Evolutionary conservation across 37 sponge, comb jelly and placozoan species (phyloP), one percentile per base, ranked within the genome.

Genomic region (Theonella swinhoei): DNA sequence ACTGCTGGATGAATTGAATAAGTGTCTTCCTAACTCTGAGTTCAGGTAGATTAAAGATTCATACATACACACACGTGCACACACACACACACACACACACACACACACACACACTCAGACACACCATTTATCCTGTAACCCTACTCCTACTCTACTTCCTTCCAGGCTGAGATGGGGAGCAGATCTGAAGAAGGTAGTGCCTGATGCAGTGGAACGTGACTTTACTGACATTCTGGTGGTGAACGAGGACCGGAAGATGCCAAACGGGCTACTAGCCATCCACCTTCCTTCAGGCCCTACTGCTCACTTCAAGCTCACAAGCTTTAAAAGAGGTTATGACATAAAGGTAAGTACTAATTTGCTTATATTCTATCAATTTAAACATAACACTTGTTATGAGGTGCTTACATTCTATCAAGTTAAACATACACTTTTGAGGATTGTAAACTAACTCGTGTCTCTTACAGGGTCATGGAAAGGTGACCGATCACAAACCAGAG

Each of bases 231-330:
- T 99, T 19, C 43, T 99, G 35, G 86, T 96, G 1, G 77, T 99
- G 22, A 94, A 99, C 68, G 97, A 99, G 61, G 95, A 99, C 80
- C 76, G 85, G 63, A 96, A 96, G 80, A 64, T 60, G 32, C 99
- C 99, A n/a, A 99, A 96, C 89, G 93, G 94, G 23, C 58, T 99
- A 72, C 72, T 93, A 40, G 77, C 94, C n/a, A 68, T 84, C 42
- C 99, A 99, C 64, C 80, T 99, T 1, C 99, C 99, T 17, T 88
- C 87, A 36, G 99, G 99, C 23, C 99, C 99, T 42, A 99, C 96
- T 59, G 97, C 99, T 31, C 86, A 87, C 62, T 99, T 99, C 88
- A 99, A 94, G 74, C 84, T 99, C 17, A 89, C 95, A 33, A 88
- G 68, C 60, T 91, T 93, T 77, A 88, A 54, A 38, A 64, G 88